phyloP scores from a whole-genome alignment of 2,113 vertebrate species.

The Theristicus caerulescens region DNA sequence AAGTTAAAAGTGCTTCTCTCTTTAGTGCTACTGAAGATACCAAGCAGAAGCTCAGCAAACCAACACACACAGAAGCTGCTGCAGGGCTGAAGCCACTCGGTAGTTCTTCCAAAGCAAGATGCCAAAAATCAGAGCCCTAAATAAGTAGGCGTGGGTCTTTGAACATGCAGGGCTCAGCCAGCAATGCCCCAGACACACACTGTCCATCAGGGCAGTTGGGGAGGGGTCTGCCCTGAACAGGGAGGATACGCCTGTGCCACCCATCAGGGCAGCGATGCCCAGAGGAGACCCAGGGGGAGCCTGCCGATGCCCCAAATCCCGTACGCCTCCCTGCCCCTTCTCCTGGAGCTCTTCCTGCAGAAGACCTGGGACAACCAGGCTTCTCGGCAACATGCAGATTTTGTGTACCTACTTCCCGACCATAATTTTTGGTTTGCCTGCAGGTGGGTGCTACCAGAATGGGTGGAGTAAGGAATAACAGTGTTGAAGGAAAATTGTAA shows the following conservation, averaged over 20 bases:
- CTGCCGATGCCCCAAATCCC: not conserved
- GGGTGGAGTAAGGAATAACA: conserved; percentile 31
- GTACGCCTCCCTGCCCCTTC: not conserved
- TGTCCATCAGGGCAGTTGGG: accelerated
- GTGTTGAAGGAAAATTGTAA: conserved; percentile 17
- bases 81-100: not conserved
- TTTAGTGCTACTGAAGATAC: not conserved
- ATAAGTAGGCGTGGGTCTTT: not conserved
- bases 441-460: not conserved
- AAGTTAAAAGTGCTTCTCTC: not conserved
- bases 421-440: not conserved
- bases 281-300: not conserved
- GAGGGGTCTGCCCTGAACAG: not conserved
- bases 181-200: not conserved
- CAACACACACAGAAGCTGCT: not conserved
- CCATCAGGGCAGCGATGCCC: not conserved
- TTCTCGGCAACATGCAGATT: not conserved
- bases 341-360: not conserved
- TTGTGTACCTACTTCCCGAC: accelerated
- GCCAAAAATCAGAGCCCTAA: not conserved
- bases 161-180: not conserved
- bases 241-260: not conserved
- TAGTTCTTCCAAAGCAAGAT: not conserved
- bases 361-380: not conserved
- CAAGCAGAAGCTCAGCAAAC: not conserved